Evolutionary conservation across 2,797 vertebrate genomes (phyloP), one percentile per base, ranked within the genome.

Genomic region (Chelidonichthys spinosus): DNA sequence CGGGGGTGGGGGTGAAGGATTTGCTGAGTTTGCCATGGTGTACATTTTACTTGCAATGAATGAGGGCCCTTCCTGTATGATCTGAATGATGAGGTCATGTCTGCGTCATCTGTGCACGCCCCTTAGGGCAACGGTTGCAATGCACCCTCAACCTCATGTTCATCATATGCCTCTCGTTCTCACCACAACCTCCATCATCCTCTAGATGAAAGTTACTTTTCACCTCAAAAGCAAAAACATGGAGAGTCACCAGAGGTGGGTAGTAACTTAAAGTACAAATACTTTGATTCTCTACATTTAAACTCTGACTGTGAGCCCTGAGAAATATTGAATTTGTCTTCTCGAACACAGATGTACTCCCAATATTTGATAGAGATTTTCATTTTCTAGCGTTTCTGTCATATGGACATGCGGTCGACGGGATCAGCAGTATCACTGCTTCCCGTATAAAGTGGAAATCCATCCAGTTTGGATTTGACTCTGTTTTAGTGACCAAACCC

Each of bases 121-220:
- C 42, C 43, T 25, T 4, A 55, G 53, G 42, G 53, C 68, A 47
- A 40, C 37, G 35, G 35, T 17, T 53, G 9, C 3, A 6, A 25
- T 60, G 32, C 46, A 44, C 53, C 74, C 14, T 72, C 14, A 54
- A 60, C 18, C 5, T 59, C 2, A 1, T 61, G 17, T 58, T 66
- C 35, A n/a, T 68, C 18, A 7, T 59, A 37, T 13, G 39, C 1
- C 44, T 61, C 63, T 46, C 35, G 15, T 25, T 59, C 62, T 54
- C 69, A 60, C 56, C 32, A 25, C 6, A 1, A 43, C 40, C 55
- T 72, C 5, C 13, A 1, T 74, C 53, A 32, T 53, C 61, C n/a
- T n/a, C 11, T 35, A 37, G 11, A 61, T 66, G 4, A 77, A 81
- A 77, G 47, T 83, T 62, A 61, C 35, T 74, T 81, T 80, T 58